Percentiles rank a stretch among this genome's conserved stretches.
Conservation (phyloP, 2,797 vertebrate species). For the Masticophis lateralis region DNA sequence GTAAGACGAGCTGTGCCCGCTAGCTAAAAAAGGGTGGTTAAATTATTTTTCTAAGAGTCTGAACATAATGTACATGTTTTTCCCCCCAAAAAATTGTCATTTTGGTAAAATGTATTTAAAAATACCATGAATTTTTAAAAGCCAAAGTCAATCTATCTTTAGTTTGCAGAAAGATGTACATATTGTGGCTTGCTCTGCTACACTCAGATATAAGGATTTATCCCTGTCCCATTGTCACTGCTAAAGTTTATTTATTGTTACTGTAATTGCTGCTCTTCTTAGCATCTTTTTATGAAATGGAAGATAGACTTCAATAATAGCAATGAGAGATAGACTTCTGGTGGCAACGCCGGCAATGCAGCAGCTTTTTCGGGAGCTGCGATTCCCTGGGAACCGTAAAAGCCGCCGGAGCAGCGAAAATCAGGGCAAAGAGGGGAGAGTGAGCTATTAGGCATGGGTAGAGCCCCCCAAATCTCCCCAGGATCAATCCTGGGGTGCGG, state of each 20-base stretch:
- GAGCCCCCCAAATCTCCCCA: too few relatives aligned
- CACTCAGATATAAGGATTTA: background rate
- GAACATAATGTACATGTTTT: background rate
- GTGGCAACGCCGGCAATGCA: too few relatives aligned
- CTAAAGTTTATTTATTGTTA: background rate
- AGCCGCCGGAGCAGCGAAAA: too few relatives aligned
- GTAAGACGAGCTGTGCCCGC: slow-evolving; percentile 10
- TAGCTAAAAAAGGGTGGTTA: background rate
- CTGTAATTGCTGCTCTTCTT: background rate
- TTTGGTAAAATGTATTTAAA: background rate
- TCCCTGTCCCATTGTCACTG: background rate
- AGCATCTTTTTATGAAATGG: background rate
- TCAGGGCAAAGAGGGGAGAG: too few relatives aligned
- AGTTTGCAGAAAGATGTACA: background rate
- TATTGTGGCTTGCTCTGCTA: background rate
- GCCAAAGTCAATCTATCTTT: background rate
- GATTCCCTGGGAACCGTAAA: too few relatives aligned
- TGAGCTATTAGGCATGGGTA: too few relatives aligned
- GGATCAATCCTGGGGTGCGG: too few relatives aligned
- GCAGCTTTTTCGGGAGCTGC: too few relatives aligned
- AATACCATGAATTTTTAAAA: background rate
- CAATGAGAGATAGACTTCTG: background rate
- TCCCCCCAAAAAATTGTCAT: background rate
- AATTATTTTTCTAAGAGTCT: background rate
- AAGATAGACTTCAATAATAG: background rate